Evolutionary conservation across 2,888 invertebrate genomes (phyloP), one percentile per base, ranked within the genome.

Genomic region (Julus scandinavius): DNA sequence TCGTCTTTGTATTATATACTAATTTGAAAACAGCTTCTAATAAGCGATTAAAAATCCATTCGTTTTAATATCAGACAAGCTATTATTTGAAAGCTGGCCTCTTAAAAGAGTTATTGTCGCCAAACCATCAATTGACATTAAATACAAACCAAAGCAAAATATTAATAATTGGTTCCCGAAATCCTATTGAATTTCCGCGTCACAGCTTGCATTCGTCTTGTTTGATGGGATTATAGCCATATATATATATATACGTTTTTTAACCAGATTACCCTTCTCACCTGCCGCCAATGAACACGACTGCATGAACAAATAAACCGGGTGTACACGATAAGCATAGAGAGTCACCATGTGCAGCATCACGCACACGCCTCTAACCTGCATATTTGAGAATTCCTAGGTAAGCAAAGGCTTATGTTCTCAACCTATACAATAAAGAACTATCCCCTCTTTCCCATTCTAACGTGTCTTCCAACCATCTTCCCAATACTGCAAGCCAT

Each of bases 251-350:
- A 58, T 17, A 63, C 17, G 63, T 63, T 63, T n/a, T 17, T 63
- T n/a, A 63, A 63, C n/a, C 63, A 63, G 63, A 63, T 63, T 63
- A n/a, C 63, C 63, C 63, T n/a, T n/a, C n/a, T 63, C 63, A 63
- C 63, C 63, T 63, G 63, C 63, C 17, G n/a, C 63, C 63, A 63
- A 63, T 63, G 63, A 63, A n/a, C 63, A 63, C 63, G 63, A 63
- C 63, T 63, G 63, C 6, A n/a, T 63, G 63, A 6, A n/a, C n/a
- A 63, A 63, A 63, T 63, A 63, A 63, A 63, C 63, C n/a, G 63
- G n/a, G n/a, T 17, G 63, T 63, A 4, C 6, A 63, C 0, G n/a
- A 17, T 17, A 63, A n/a, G n/a, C 17, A n/a, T 63, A 63, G 4
- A n/a, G 6, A 17, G 13, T 63, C 63, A 63, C n/a, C 63, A 63